Conservation (phyloP, 2,113 vertebrate species). For the Erythrocercus mccallii region DNA sequence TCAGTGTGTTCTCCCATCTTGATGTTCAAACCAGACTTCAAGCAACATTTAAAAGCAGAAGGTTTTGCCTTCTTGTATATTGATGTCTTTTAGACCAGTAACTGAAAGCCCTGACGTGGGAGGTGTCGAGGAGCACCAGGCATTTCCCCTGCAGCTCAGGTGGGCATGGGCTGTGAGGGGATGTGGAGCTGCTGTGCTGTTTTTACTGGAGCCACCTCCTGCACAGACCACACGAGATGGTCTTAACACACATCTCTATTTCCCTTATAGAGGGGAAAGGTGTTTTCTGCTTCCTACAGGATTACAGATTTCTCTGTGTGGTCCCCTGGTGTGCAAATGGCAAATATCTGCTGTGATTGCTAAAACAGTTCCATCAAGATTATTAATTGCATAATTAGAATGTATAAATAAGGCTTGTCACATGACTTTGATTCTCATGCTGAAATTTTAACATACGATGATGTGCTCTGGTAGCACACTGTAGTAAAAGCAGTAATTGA, state of each 20-base stretch:
- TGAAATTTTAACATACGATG: background rate
- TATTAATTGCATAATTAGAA: constrained; percentile 25
- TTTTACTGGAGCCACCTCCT: background rate
- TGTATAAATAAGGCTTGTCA: background rate
- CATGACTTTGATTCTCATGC: background rate
- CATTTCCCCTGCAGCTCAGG: background rate
- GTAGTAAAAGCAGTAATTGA: background rate
- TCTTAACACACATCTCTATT: background rate
- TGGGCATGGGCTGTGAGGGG: background rate
- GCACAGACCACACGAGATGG: background rate
- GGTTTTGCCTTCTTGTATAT: background rate
- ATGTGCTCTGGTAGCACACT: background rate
- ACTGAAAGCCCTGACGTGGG: background rate
- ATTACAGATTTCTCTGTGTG: background rate
- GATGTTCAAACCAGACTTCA: background rate
- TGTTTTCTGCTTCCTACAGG: constrained; percentile 2
- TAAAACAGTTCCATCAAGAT: constrained; percentile 2
- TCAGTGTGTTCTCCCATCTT: background rate
- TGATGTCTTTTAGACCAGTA: background rate
- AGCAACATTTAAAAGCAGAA: background rate
- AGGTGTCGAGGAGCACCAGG: background rate
- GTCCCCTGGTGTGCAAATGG: background rate
- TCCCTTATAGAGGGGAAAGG: background rate
- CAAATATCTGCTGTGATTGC: background rate
- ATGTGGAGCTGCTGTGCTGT: background rate